A percentile compares a stretch with the other conserved stretches of the same genome.
Conservation (phyloP, 2,797 vertebrate species). For the Borostomias antarcticus region DNA sequence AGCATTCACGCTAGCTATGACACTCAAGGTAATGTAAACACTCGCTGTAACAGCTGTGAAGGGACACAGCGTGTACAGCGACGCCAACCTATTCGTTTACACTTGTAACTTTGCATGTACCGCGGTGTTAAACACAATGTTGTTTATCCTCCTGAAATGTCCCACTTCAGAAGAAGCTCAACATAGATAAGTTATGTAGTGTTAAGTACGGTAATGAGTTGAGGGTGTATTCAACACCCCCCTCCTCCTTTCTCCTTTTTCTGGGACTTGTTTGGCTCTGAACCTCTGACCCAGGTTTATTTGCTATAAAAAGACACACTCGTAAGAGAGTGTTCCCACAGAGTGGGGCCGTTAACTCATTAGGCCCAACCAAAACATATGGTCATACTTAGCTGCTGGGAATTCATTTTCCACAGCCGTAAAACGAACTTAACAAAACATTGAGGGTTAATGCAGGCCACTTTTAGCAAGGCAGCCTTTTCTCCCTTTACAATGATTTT, state of each 20-base stretch:
- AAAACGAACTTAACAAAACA: constrained; percentile 35
- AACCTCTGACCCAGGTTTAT: constrained; percentile 36
- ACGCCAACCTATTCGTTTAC: background rate
- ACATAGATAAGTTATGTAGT: background rate
- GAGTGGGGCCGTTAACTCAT: constrained; percentile 52
- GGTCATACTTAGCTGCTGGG: constrained; percentile 41
- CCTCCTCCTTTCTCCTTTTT: constrained; percentile 28
- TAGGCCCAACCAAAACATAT: constrained; percentile 51
- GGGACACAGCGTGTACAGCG: background rate
- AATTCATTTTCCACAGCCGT: constrained; percentile 41
- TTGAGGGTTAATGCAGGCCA: constrained; percentile 37
- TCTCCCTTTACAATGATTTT: constrained; percentile 18
- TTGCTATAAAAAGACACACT: constrained; percentile 46
- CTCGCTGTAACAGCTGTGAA: background rate
- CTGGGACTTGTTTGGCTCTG: constrained; percentile 42
- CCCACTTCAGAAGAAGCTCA: background rate
- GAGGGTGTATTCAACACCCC: constrained; percentile 22
- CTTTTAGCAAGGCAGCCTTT: constrained; percentile 17
- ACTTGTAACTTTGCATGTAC: background rate
- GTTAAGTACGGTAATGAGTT: constrained; percentile 16
- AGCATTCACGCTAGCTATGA: constrained; percentile 88
- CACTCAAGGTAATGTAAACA: constrained; percentile 61
- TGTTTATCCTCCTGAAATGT: background rate
- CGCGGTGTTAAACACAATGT: background rate
- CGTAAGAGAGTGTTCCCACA: constrained; percentile 42